A percentile compares a stretch with the other conserved stretches of the same genome.
These are phyloP conservation scores for Notothenia coriiceps DNA, from an alignment of 2,113 vertebrate genomes.

Conservation along the genomic window DNA sequence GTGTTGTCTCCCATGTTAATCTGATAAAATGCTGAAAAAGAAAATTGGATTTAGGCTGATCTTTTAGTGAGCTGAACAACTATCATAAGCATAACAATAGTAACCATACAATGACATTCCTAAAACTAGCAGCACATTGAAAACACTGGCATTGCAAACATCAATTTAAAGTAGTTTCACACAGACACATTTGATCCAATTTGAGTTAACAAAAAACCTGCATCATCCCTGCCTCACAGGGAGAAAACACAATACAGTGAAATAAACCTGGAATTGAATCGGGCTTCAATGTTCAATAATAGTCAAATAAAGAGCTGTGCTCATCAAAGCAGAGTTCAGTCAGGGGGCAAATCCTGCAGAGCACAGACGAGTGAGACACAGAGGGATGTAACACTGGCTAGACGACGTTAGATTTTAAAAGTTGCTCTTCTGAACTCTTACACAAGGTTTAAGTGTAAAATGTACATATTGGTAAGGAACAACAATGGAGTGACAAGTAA, in stretches of 20 bases:
- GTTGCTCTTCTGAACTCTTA: background rate
- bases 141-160: background rate
- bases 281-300: background rate
- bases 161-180: background rate
- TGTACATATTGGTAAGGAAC: background rate
- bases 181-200: background rate
- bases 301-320: background rate
- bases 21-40: background rate
- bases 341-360: background rate
- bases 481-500: no score
- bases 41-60: background rate
- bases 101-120: background rate
- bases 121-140: background rate
- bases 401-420: background rate
- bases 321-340: background rate
- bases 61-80: background rate
- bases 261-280: constrained; percentile 1
- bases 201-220: background rate
- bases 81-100: background rate
- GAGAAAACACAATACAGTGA: constrained; percentile 8
- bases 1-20: background rate
- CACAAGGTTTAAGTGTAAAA: background rate
- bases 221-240: background rate
- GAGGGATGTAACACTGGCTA: background rate
- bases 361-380: background rate